These are phyloP conservation scores for Entosphenus tridentatus DNA, from an alignment of 2,113 vertebrate species.

Conservation along the genomic window DNA sequence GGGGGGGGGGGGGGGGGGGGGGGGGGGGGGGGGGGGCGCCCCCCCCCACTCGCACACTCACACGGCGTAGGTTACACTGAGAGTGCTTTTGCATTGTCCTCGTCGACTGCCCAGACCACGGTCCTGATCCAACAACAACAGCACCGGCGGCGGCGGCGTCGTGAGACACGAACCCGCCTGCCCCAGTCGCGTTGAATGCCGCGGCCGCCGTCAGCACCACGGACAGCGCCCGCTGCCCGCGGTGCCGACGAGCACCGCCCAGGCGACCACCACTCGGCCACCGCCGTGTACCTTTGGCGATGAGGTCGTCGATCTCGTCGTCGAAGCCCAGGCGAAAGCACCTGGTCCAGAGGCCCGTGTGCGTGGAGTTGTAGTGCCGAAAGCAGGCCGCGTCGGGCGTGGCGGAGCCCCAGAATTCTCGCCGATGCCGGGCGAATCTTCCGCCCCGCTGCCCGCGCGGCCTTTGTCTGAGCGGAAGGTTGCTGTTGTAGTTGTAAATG, in stretches of 20 bases:
- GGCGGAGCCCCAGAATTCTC: conserved; percentile 64
- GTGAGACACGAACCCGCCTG: background rate
- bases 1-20: too few relatives aligned
- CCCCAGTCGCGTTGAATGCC: background rate
- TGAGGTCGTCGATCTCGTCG: conserved; percentile 59
- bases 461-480: conserved; percentile 68
- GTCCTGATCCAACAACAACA: background rate
- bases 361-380: conserved; percentile 89
- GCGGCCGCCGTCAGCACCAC: background rate
- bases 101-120: too few relatives aligned
- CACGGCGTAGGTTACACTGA: too few relatives aligned
- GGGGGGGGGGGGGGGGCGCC: too few relatives aligned
- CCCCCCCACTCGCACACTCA: too few relatives aligned
- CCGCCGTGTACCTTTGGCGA: conserved; percentile 51
- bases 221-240: background rate
- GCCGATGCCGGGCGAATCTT: conserved; percentile 43
- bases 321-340: conserved; percentile 78
- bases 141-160: background rate
- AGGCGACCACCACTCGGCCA: background rate
- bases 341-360: conserved; percentile 95
- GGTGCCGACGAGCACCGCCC: background rate
- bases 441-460: conserved; percentile 53
- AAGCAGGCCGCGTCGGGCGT: conserved; percentile 79
- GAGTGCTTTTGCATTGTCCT: too few relatives aligned
- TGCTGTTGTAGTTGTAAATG: conserved; percentile 98